These are phyloP conservation scores for Synergus umbraculus DNA, from an alignment of 2,888 invertebrate genomes.

Conservation along the genomic window DNA sequence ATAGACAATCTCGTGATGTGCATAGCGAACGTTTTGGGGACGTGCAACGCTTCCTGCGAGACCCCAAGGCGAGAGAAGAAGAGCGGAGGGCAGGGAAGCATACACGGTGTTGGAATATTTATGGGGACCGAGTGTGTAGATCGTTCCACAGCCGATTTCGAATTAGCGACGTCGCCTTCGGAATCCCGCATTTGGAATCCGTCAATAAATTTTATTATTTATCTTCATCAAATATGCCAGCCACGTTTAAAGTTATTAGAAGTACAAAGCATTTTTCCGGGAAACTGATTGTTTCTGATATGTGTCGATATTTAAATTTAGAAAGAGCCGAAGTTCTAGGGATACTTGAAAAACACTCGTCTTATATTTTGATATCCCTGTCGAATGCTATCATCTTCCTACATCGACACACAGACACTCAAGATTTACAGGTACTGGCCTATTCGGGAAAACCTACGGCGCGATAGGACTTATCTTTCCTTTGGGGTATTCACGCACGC, in stretches of 20 bases:
- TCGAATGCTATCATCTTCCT: constrained; percentile 23
- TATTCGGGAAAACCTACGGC: constrained; percentile 40
- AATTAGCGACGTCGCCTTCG: constrained; percentile 45
- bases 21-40: constrained; percentile 65
- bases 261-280: constrained; percentile 32
- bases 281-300: constrained; percentile 30
- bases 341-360: constrained; percentile 28
- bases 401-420: constrained; percentile 48
- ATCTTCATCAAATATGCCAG: constrained; percentile 1
- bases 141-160: constrained; percentile 38
- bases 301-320: not conserved
- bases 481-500: constrained; percentile 28
- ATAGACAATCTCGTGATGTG: constrained; percentile 66
- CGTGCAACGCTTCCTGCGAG: constrained; percentile 57
- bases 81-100: constrained; percentile 38
- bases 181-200: constrained; percentile 33
- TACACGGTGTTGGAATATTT: constrained; percentile 62
- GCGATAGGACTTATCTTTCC: constrained; percentile 47
- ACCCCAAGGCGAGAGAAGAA: constrained; percentile 45
- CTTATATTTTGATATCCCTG: not conserved
- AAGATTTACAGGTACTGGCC: constrained; percentile 48
- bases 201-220: constrained; percentile 23
- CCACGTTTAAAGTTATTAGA: constrained; percentile 27
- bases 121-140: constrained; percentile 45
- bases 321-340: not conserved